Evolutionary conservation across 1,140 invertebrate species (phyloP), one percentile per base, ranked within the genome.

Genomic region (Anadara kagoshimensis): DNA sequence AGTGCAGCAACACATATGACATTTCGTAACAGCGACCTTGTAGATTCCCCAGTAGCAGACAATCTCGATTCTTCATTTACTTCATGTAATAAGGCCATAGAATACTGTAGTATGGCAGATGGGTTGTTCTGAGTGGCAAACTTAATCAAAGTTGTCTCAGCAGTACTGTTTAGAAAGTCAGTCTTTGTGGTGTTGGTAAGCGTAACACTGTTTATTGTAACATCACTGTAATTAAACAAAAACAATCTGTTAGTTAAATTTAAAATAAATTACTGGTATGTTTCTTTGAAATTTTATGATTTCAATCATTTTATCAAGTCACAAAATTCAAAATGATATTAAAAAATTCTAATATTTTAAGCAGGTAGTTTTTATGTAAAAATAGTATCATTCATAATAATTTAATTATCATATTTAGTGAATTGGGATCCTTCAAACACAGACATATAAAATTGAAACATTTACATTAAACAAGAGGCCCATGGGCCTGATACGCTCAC

Each of bases 71-170:
- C 69, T 3, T 75, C 59, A 59, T 87, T 87, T 0, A 87, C 73
- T 59, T 80, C 69, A n/a, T 78, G 75, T 18, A 79, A 69, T 2
- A 83, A 43, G 10, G 82, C 76, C 11, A 83, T 78, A 49, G 67
- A 68, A 59, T 81, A 87, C 63, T 86, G 85, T 41, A 86, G 66
- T 16, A 87, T 59, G 12, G 69, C 11, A 1, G 75, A 43, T 0
- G 84, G 84, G 29, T 79, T 79, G 54, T 80, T 83, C 63, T 82
- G 73, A 20, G 75, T 79, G 63, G 78, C 75, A 12, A 86, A 73
- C 0, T 53, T 65, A 36, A 65, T 14, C 18, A 87, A 69, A 1
- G 58, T 72, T 10, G 45, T 63, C 7, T 76, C 58, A 12, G 79
- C 77, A 16, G 70, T 64, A 5, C 67, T 66, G 5, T 75, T 49